phyloP scores from a whole-genome alignment of 2,888 invertebrate genomes.

The Drosophila cognata region DNA sequence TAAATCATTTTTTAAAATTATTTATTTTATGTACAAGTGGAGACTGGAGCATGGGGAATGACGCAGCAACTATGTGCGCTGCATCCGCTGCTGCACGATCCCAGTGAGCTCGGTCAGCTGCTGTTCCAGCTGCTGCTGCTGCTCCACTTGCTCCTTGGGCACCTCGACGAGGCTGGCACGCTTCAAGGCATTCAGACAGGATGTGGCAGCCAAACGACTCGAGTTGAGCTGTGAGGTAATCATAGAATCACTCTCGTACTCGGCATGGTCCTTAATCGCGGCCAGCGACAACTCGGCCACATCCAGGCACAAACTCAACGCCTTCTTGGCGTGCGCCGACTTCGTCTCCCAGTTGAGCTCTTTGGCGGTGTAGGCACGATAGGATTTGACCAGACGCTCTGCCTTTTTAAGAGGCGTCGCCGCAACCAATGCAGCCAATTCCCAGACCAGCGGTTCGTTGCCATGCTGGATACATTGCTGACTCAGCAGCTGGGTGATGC shows the following conservation, averaged over 20 bases:
- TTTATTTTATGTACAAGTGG: not conserved
- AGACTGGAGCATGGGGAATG: not conserved
- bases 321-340: conserved; percentile 87
- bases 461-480: conserved; percentile 85
- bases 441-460: conserved; percentile 92
- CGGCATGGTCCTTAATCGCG: conserved; percentile 85
- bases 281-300: conserved; percentile 87
- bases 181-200: conserved; percentile 86
- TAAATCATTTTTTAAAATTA: not conserved
- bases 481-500: conserved; percentile 79
- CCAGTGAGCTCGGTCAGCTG: conserved; percentile 55
- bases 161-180: conserved; percentile 77
- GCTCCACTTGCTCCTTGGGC: conserved; percentile 83
- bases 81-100: conserved; percentile 76
- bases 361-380: conserved; percentile 90
- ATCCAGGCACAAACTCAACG: conserved; percentile 87
- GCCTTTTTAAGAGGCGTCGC: conserved; percentile 87
- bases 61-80: conserved; percentile 26
- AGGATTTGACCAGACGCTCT: conserved; percentile 92
- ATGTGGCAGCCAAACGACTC: conserved; percentile 87
- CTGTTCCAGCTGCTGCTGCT: conserved; percentile 81
- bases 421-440: conserved; percentile 91
- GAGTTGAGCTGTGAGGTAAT: conserved; percentile 87
- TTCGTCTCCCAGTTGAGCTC: conserved; percentile 87
- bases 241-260: conserved; percentile 86